phyloP scores from a whole-genome alignment of 2,797 vertebrate genomes.

The Dicrostonyx torquatus region DNA sequence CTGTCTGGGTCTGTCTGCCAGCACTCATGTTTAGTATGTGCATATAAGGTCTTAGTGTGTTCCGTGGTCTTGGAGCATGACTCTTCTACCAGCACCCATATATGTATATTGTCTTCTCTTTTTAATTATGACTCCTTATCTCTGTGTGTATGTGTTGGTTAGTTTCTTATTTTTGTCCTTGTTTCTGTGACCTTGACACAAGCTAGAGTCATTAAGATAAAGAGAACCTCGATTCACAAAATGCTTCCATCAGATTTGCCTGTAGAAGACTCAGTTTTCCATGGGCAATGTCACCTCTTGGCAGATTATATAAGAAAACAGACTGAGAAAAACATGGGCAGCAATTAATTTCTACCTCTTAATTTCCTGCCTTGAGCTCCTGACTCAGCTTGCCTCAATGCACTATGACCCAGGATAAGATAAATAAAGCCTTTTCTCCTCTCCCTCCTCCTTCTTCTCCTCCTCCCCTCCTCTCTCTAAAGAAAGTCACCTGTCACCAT shows the following conservation, averaged over 20 bases:
- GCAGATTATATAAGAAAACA: not conserved
- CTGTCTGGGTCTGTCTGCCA: not conserved
- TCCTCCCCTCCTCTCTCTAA: not conserved
- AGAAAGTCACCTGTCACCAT: not conserved
- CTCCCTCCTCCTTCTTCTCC: rapidly evolving
- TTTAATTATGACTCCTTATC: not conserved
- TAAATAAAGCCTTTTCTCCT: not conserved
- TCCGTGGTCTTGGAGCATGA: not conserved
- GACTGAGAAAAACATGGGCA: not conserved
- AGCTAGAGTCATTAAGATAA: not conserved
- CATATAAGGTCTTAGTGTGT: not conserved
- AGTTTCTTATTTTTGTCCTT: not conserved
- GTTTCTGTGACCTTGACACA: not conserved
- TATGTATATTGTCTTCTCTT: not conserved
- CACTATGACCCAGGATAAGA: not conserved
- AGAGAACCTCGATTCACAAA: not conserved
- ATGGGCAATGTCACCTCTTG: no score
- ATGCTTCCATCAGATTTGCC: not conserved
- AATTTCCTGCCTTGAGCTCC: not conserved
- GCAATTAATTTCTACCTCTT: not conserved
- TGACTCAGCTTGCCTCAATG: not conserved
- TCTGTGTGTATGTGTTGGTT: not conserved
- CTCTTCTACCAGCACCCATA: not conserved
- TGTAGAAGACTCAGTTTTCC: not conserved
- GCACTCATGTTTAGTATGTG: not conserved